Percentiles rank a stretch among this genome's conserved stretches.
Evolutionary conservation across 2,113 vertebrate species (phyloP).

Genomic region (Thunnus thynnus): DNA sequence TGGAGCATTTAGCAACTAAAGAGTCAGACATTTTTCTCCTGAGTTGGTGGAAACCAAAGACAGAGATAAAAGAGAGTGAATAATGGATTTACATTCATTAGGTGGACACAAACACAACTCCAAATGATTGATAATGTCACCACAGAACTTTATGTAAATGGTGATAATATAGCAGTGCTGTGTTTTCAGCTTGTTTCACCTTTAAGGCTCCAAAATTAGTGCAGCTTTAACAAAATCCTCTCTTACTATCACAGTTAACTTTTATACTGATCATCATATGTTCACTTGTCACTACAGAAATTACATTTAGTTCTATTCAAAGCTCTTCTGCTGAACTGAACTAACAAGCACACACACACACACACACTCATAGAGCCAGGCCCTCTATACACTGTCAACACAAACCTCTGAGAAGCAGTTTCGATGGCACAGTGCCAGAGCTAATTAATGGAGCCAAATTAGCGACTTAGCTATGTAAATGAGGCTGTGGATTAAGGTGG

Average conservation of each 20-base stretch:
- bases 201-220: too few species aligned
- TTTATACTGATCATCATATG: background rate
- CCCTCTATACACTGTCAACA: constrained; percentile 2
- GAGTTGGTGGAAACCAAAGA: too few species aligned
- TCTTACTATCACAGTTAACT: background rate
- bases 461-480: constrained; percentile 68
- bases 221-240: background rate
- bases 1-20: too few species aligned
- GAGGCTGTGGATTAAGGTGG: constrained; percentile 57
- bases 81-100: too few species aligned
- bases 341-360: background rate
- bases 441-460: constrained; percentile 67
- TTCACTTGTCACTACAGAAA: too few species aligned
- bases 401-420: constrained; percentile 27
- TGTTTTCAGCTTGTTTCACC: too few species aligned
- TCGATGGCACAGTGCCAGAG: constrained; percentile 48
- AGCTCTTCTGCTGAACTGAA: background rate
- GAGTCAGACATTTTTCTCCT: too few species aligned
- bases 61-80: too few species aligned
- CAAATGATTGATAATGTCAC: too few species aligned
- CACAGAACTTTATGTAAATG: too few species aligned
- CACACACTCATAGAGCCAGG: background rate
- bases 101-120: too few species aligned
- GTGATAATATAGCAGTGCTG: too few species aligned
- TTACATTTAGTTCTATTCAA: background rate